Base-by-base conservation (phyloP, 2,888 invertebrate species). In the Stictocephala bisonia region DNA sequence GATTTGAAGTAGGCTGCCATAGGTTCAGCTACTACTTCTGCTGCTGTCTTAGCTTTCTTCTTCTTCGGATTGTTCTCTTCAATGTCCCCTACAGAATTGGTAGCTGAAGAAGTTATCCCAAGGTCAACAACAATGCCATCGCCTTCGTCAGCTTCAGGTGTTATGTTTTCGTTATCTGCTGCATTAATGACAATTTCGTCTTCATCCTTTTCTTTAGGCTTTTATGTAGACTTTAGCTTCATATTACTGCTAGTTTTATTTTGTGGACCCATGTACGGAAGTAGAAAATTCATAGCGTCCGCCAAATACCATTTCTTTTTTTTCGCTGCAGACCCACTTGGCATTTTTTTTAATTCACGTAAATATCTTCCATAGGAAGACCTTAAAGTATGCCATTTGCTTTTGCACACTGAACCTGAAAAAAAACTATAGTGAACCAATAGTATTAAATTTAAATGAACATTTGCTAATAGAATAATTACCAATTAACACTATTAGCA, bases 271-370 rank as follows among this genome's bases (percentile, higher is more conserved):
- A 60, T 44, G 48, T 60, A 70, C n/a, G 51, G 68, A 26, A 40
- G 26, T 24, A 75, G 41, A 69, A 75, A 75, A 11, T 56, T 58
- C 72, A 72, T 74, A 13, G 74, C 72, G 40, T 72, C 69, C 18
- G 69, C 64, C 29, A 74, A 69, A 50, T 72, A 20, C 72, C 75
- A 73, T n/a, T 69, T 72, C 51, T 72, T 74, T 35, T 58, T 48
- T 27, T 69, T 74, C 26, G 35, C 27, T 26, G 35, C 51, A 22
- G 31, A 68, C 13, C 51, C 68, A 31, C 51, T 51, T 4, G 51
- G 51, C 6, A 68, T 51, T 50, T 68, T 50, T n/a, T 69, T 73
- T 13, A 72, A 11, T 18, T 75, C 66, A 41, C 69, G 58, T 24
- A 67, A 18, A 44, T 73, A 74, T 71, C 75, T 31, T 18, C 60